Conservation (phyloP, 2,797 vertebrate genomes). For the Centroberyx gerrardi region DNA sequence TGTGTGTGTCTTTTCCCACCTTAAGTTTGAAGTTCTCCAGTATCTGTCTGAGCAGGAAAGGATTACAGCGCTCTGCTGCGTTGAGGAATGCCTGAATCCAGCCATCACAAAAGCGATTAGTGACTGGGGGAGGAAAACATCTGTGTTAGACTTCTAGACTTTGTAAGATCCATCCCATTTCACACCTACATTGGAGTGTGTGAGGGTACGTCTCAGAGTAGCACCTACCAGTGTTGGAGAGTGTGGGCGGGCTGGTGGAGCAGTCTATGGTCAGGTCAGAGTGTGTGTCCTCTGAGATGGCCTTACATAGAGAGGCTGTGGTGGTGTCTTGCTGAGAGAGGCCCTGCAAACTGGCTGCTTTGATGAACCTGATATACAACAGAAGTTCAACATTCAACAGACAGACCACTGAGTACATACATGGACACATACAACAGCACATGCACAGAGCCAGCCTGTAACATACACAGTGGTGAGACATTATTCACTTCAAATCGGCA, state of each 20-base stretch:
- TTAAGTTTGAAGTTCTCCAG: constrained; percentile 99
- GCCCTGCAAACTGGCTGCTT: constrained; percentile 94
- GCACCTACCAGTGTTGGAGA: constrained; percentile 89
- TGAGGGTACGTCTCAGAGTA: not conserved
- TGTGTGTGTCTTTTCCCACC: constrained; percentile 78
- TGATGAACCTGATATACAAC: constrained; percentile 89
- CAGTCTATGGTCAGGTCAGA: constrained; percentile 89
- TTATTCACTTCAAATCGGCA: not conserved
- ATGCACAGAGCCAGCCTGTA: too few relatives aligned
- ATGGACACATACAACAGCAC: not conserved
- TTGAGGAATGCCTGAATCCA: constrained; percentile 96
- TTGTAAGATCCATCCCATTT: too few relatives aligned
- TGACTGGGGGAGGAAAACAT: constrained; percentile 83
- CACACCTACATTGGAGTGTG: not conserved
- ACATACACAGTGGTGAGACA: not conserved
- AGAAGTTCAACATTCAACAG: constrained; percentile 2
- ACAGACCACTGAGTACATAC: not conserved
- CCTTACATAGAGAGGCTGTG: constrained; percentile 89
- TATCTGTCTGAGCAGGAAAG: constrained; percentile 95
- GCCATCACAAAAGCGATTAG: constrained; percentile 96
- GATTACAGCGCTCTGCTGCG: constrained; percentile 91
- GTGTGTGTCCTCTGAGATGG: constrained; percentile 88
- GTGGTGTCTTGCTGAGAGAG: constrained; percentile 93
- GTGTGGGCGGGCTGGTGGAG: constrained; percentile 84
- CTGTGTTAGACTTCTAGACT: not conserved